Evolutionary conservation across 1,140 invertebrate genomes (phyloP), one percentile per base, ranked within the genome.

Genomic region (Nebria ingens): DNA sequence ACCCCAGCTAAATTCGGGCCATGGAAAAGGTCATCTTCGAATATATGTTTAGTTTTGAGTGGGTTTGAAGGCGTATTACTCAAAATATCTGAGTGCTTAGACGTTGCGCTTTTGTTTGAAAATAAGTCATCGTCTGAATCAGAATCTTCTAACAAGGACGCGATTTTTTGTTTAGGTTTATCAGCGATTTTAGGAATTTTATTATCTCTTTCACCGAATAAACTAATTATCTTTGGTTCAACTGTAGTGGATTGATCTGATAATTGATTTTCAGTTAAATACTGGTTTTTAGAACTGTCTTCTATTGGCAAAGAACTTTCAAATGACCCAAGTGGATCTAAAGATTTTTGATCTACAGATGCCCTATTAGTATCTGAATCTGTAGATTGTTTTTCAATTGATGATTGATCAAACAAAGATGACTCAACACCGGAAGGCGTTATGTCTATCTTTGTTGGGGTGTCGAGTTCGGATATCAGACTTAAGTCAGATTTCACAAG

Each of bases 1-100:
- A 61, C 58, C 2, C 38, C 53, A 12, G 23, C 52, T 34, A 63
- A 51, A 53, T 20, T 54, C 11, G 61, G 34, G 9, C 20, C 12
- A 23, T 1, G 20, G 17, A 45, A 45, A 12, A 45, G 17, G 17
- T 45, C 40, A 17, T 45, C 40, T 12, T 45, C 40, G 17, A 45
- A 45, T 12, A 45, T 45, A 45, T 45, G 9, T 45, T 45, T 45
- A 45, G 9, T 45, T 45, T 45, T 45, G 3, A 45, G 17, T 12
- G 40, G 6, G 3, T 45, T 45, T 12, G 17, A 3, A 11, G 6
- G 40, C 17, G 40, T 12, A 17, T 45, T 45, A 45, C 17, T 45
- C 15, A 45, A 45, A 45, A 45, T 45, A 12, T 45, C 40, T 4
- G 40, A 45, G 17, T 45, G 9, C 17, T 45, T 45, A 4, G 40